phyloP scores from a whole-genome alignment of 2,797 vertebrate genomes.

The Xenopus petersii region DNA sequence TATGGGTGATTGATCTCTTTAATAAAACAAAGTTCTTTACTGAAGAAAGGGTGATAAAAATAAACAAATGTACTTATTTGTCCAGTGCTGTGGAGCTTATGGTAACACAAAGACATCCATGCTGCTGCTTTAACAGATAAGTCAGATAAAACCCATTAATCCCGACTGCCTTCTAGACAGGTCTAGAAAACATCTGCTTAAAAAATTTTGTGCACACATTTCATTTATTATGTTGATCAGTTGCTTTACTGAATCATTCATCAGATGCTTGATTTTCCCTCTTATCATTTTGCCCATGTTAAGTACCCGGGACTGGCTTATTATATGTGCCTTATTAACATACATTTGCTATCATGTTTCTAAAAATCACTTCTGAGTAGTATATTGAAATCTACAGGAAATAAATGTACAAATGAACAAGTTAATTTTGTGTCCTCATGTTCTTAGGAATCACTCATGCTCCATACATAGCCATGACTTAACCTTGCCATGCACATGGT shows the following conservation, averaged over 20 bases:
- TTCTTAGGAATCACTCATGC: too few relatives aligned
- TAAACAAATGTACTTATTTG: slow-evolving; percentile 72
- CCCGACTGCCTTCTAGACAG: slow-evolving; percentile 58
- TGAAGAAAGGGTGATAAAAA: slow-evolving; percentile 68
- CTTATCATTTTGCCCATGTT: neutral
- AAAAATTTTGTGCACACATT: slow-evolving; percentile 63
- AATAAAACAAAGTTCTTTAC: slow-evolving; percentile 73
- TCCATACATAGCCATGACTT: too few relatives aligned
- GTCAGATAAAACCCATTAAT: slow-evolving; percentile 69
- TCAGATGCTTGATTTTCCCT: neutral
- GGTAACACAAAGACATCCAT: slow-evolving; percentile 58
- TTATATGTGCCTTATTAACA: too few relatives aligned
- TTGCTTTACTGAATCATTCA: slow-evolving; percentile 15
- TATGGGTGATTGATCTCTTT: slow-evolving; percentile 76
- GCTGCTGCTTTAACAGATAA: slow-evolving; percentile 68
- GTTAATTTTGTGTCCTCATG: too few relatives aligned
- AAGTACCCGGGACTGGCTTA: neutral
- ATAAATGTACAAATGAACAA: too few relatives aligned
- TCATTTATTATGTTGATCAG: slow-evolving; percentile 54
- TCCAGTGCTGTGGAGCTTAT: slow-evolving; percentile 66
- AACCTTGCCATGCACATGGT: too few relatives aligned
- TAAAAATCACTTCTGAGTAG: neutral
- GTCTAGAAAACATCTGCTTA: slow-evolving; percentile 55
- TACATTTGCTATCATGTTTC: too few relatives aligned
- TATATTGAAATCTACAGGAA: too few relatives aligned